Percentiles rank a stretch among this genome's conserved stretches.
Evolutionary conservation across 2,888 invertebrate genomes (phyloP).

Genomic region (Drosophila formosana): DNA sequence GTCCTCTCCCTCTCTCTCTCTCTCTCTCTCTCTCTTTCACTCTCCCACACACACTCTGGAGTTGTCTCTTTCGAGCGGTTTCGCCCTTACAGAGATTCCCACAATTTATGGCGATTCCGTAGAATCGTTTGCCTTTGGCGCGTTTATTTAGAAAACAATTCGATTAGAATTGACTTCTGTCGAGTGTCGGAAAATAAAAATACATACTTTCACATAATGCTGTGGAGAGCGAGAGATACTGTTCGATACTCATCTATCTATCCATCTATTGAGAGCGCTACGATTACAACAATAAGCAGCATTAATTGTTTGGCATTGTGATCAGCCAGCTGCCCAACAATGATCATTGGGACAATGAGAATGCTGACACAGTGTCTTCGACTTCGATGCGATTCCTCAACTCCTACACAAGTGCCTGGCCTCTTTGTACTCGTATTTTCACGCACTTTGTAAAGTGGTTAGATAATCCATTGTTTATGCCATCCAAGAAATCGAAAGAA

Average conservation of each 20-base stretch:
- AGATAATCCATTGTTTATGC: slow-evolving; percentile 81
- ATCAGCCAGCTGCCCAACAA: slow-evolving; percentile 55
- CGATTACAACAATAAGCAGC: slow-evolving; percentile 69
- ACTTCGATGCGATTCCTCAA: slow-evolving; percentile 53
- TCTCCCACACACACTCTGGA: background rate
- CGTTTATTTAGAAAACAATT: slow-evolving; percentile 80
- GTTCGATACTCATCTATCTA: slow-evolving; percentile 4
- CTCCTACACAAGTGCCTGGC: slow-evolving; percentile 66
- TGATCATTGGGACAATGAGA: slow-evolving; percentile 58
- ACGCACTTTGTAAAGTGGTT: slow-evolving; percentile 79
- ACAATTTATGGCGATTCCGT: slow-evolving; percentile 67
- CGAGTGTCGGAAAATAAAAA: slow-evolving; percentile 63
- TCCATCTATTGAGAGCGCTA: slow-evolving; percentile 43
- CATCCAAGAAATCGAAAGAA: slow-evolving; percentile 17
- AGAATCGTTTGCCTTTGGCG: slow-evolving; percentile 50
- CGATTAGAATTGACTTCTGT: slow-evolving; percentile 83
- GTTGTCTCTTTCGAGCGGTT: background rate
- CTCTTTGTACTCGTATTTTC: slow-evolving; percentile 61
- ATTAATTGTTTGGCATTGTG: slow-evolving; percentile 80
- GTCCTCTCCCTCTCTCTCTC: slow-evolving; percentile 5
- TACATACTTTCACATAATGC: slow-evolving; percentile 72
- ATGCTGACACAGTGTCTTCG: slow-evolving; percentile 43
- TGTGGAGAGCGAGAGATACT: background rate
- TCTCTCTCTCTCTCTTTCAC: background rate
- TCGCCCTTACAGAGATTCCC: slow-evolving; percentile 57